A percentile compares a stretch with the other conserved stretches of the same genome.
phyloP scores from a whole-genome alignment of 2,888 invertebrate genomes.

The Periphyllus acericola region DNA sequence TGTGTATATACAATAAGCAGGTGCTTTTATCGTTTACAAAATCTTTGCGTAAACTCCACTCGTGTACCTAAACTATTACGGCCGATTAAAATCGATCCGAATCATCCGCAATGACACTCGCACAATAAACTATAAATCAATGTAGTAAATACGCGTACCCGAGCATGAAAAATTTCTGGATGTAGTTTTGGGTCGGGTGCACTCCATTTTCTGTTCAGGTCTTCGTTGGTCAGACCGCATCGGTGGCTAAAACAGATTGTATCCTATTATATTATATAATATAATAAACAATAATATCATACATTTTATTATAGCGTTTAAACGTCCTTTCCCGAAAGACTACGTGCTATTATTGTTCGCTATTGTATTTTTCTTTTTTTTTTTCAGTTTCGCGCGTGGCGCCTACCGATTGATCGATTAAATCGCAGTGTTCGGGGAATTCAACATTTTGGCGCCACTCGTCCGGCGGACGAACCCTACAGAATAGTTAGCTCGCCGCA shows the following conservation, averaged over 20 bases:
- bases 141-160: slow-evolving; percentile 69
- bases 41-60: not conserved
- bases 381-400: not conserved
- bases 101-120: not conserved
- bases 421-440: not conserved
- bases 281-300: not conserved
- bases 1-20: too few species aligned
- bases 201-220: slow-evolving; percentile 87
- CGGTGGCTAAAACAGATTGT: slow-evolving; percentile 78
- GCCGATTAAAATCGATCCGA: not conserved
- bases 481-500: not conserved
- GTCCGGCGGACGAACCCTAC: not conserved
- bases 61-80: not conserved
- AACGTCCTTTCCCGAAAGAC: not conserved
- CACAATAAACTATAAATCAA: not conserved
- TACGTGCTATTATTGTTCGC: not conserved
- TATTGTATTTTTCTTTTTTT: too few species aligned
- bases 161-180: slow-evolving; percentile 85
- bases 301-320: not conserved
- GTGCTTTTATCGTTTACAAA: not conserved
- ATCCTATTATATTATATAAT: too few species aligned
- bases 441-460: not conserved
- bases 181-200: slow-evolving; percentile 79
- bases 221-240: slow-evolving; percentile 85
- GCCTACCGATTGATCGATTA: not conserved